phyloP scores from a whole-genome alignment of 2,797 vertebrate species.

The Rhincodon typus region DNA sequence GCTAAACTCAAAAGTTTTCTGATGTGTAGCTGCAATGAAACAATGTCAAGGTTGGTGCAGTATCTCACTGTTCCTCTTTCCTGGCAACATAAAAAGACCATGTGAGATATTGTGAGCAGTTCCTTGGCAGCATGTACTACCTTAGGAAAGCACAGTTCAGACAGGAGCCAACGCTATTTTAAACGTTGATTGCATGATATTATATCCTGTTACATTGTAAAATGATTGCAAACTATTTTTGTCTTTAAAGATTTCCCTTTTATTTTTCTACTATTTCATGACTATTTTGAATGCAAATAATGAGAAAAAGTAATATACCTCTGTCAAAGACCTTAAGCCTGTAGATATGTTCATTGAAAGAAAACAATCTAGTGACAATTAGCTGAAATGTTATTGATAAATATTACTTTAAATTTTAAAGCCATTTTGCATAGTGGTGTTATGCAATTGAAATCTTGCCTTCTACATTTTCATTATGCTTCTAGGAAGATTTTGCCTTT shows the following conservation, averaged over 20 bases:
- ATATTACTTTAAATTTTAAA: neutral
- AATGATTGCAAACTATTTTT: neutral
- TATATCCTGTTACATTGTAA: slow-evolving; percentile 7
- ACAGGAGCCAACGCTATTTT: neutral
- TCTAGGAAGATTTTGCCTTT: neutral
- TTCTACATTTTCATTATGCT: neutral
- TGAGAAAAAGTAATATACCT: neutral
- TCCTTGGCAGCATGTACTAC: neutral
- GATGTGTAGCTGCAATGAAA: neutral
- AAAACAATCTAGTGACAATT: neutral
- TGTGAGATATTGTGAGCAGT: slow-evolving; percentile 1
- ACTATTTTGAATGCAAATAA: neutral
- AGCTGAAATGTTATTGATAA: neutral
- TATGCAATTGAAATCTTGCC: neutral
- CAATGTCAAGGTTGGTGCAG: neutral
- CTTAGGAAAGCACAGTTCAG: neutral
- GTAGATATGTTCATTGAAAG: neutral
- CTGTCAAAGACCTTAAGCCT: neutral
- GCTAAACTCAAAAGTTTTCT: neutral
- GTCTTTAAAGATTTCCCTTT: slow-evolving; percentile 20
- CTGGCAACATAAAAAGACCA: slow-evolving; percentile 4
- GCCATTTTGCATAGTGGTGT: neutral
- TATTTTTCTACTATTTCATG: neutral
- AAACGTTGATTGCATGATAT: neutral
- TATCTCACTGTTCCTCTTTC: neutral